Percentiles rank a stretch among this genome's conserved stretches.
These are phyloP conservation scores for Valencia hispanica DNA, from an alignment of 2,797 vertebrate species.

Conservation along the genomic window DNA sequence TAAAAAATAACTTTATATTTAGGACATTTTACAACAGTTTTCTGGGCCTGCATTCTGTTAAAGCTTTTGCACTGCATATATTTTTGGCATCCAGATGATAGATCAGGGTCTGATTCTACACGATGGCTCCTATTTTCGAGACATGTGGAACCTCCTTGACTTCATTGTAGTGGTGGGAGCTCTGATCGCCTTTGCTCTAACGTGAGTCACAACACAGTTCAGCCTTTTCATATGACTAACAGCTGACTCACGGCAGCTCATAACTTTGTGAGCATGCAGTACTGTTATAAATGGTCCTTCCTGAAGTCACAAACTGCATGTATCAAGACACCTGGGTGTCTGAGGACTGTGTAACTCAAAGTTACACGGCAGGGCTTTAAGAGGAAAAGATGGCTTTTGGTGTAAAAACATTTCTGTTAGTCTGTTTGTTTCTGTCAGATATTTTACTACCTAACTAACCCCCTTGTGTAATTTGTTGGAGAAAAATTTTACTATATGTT, in stretches of 20 bases:
- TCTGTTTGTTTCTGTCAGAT: too few relatives aligned
- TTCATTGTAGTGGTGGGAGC: slow-evolving; percentile 99
- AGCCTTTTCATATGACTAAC: slow-evolving; percentile 62
- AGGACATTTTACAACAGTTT: neutral
- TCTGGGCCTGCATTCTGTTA: too few relatives aligned
- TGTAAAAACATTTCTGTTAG: too few relatives aligned
- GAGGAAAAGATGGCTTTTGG: neutral
- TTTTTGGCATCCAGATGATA: slow-evolving; percentile 88
- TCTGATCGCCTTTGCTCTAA: slow-evolving; percentile 94
- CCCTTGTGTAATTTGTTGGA: slow-evolving; percentile 53
- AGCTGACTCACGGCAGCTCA: slow-evolving; percentile 68
- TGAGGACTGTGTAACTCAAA: slow-evolving; percentile 10
- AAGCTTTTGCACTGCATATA: neutral
- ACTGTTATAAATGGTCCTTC: slow-evolving; percentile 47
- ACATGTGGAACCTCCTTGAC: slow-evolving; percentile 99
- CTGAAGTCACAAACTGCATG: slow-evolving; percentile 30
- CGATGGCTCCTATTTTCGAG: slow-evolving; percentile 96
- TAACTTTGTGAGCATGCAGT: slow-evolving; percentile 41
- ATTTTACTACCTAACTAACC: slow-evolving; percentile 23
- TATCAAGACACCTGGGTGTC: slow-evolving; percentile 11
- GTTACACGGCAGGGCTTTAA: neutral
- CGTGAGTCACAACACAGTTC: slow-evolving; percentile 86
- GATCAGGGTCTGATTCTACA: slow-evolving; percentile 98
- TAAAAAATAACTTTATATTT: neutral
- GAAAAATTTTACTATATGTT: slow-evolving; percentile 56